Evolutionary conservation across 2,113 vertebrate genomes (phyloP), one percentile per base, ranked within the genome.

Genomic region (Serinus canaria): DNA sequence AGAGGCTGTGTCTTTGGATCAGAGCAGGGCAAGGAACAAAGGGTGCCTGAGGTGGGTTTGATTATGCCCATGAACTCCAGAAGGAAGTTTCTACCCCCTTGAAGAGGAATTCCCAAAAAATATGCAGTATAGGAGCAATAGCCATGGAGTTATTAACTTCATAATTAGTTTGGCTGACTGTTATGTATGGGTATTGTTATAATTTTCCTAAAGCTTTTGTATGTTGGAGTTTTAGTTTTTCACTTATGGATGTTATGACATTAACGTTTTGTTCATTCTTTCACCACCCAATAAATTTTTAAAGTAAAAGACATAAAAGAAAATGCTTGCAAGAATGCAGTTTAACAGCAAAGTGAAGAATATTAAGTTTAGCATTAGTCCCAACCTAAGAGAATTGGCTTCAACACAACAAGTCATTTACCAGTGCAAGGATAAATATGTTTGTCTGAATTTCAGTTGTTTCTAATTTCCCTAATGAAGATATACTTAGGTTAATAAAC

Each of bases 401-500:
- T 89, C 35, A 92, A 46, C 24, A 46, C 22, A 31, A 31, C 15
- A 35, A 74, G 20, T 68, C 13, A 49, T 93, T 83, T 73, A 59
- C 35, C 24, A 49, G 7, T 82, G 25, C 23, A 89, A 69, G 55
- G 46, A 87, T 35, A 83, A 92, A 95, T 83, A 60, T 22, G 24
- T 93, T 94, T 96, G 69, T 69, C 80, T 92, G 92, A 83, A 94
- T 92, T 94, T 83, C 58, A 80, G 58, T 93, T 85, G 49, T 89
- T 92, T 91, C 63, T 91, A 44, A 91, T 96, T 93, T 91, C 59
- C 59, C 59, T 95, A 94, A 94, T 95, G 75, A 86, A 87, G 95
- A 66, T 84, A 72, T 25, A 94, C 46, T 70, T 53, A 74, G 60
- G 59, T 93, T 96, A 91, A 94, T 95, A 95, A 95, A 92, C 72